Percentiles rank a stretch among this genome's conserved stretches.
Conservation (phyloP, 2,888 invertebrate genomes). For the Anoncus sp. region DNA sequence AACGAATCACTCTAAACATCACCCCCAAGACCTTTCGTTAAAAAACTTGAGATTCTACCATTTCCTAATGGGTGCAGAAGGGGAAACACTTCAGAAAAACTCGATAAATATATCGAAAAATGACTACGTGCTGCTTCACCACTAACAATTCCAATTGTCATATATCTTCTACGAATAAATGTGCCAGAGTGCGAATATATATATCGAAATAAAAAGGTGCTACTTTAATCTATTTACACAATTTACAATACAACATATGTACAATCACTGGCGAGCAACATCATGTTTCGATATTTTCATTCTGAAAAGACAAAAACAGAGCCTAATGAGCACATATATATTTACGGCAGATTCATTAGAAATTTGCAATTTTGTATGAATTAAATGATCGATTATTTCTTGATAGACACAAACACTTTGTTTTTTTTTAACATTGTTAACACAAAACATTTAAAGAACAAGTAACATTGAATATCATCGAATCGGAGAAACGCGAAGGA, state of each 20-base stretch:
- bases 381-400: constrained; percentile 26
- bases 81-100: not conserved
- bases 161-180: constrained; percentile 44
- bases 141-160: constrained; percentile 45
- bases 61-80: not conserved
- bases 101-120: constrained; percentile 65
- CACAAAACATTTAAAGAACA: constrained; percentile 19
- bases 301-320: constrained; percentile 40
- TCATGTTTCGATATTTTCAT: constrained; percentile 68
- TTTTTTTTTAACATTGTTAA: constrained; percentile 20
- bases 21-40: constrained; percentile 28
- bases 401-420: constrained; percentile 1
- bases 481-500: constrained; percentile 12
- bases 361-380: constrained; percentile 3
- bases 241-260: constrained; percentile 52
- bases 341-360: not conserved
- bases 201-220: constrained; percentile 67
- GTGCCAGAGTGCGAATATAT: constrained; percentile 56
- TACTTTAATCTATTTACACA: constrained; percentile 54
- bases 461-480: constrained; percentile 8
- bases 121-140: constrained; percentile 62
- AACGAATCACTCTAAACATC: constrained; percentile 72
- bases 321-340: constrained; percentile 8
- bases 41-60: not conserved
- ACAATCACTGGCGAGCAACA: constrained; percentile 46